These are phyloP conservation scores for Eucriotettix oculatus DNA, from an alignment of 2,888 invertebrate genomes.

Conservation along the genomic window DNA sequence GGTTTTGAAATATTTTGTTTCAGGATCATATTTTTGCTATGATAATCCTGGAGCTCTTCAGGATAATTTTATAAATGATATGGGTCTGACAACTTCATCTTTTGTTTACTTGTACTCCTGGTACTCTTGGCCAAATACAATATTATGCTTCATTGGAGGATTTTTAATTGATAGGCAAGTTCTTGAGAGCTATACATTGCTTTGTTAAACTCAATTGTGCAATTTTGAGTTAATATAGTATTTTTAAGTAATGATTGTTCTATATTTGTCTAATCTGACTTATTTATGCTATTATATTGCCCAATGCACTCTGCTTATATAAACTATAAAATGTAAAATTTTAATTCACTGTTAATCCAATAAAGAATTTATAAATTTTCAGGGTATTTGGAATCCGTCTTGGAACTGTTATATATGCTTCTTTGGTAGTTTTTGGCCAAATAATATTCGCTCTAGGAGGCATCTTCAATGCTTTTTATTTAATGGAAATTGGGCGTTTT, in stretches of 20 bases:
- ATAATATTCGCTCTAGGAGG: conserved; percentile 75
- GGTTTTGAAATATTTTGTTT: conserved; percentile 24
- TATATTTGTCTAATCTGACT: no score
- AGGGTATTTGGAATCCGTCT: conserved; percentile 85
- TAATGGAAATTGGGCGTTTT: conserved; percentile 86
- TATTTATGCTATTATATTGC: no score
- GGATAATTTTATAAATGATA: conserved; percentile 66
- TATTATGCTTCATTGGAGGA: conserved; percentile 90
- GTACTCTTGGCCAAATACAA: conserved; percentile 96
- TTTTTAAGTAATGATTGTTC: background rate
- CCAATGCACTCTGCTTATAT: no score
- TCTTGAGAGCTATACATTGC: no score
- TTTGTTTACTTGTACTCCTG: conserved; percentile 81
- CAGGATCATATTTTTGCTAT: conserved; percentile 95
- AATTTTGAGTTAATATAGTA: background rate
- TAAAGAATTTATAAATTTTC: conserved; percentile 20
- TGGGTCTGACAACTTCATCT: conserved; percentile 61
- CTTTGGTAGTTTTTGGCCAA: conserved; percentile 75
- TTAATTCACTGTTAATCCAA: background rate
- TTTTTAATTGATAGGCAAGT: conserved; percentile 76
- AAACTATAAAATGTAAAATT: no score
- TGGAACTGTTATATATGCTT: conserved; percentile 82
- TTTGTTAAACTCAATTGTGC: background rate
- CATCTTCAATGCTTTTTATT: conserved; percentile 57
- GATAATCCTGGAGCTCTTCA: conserved; percentile 90